phyloP scores from a whole-genome alignment of 2,797 vertebrate genomes.

The Echeneis naucrates region DNA sequence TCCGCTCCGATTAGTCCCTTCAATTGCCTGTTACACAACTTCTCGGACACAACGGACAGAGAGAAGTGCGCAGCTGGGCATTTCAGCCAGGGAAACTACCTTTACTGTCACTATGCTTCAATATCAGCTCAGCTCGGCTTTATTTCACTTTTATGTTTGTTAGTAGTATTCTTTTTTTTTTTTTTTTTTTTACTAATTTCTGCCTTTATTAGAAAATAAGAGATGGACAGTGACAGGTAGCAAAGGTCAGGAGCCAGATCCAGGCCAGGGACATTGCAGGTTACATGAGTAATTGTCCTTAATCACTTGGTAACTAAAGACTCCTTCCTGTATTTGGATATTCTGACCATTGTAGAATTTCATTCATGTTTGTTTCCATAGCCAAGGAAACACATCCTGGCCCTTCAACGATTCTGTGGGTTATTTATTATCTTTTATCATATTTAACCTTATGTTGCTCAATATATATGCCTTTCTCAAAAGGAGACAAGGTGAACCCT shows the following conservation, averaged over 20 bases:
- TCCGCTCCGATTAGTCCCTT: slow-evolving; percentile 65
- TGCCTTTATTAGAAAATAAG: background rate
- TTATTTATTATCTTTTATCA: background rate
- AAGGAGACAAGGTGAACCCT: background rate
- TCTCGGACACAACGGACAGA: slow-evolving; percentile 31
- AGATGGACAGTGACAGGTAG: background rate
- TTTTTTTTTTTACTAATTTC: background rate
- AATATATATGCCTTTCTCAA: background rate
- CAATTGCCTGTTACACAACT: slow-evolving; percentile 62
- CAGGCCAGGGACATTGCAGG: background rate
- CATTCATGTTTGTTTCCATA: background rate
- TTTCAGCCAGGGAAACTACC: slow-evolving; percentile 38
- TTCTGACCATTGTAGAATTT: background rate
- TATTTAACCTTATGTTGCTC: background rate
- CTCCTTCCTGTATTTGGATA: background rate
- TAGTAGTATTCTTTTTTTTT: background rate
- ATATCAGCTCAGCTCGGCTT: slow-evolving; percentile 15
- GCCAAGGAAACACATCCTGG: background rate
- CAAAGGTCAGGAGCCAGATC: background rate
- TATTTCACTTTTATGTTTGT: background rate
- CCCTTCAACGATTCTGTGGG: background rate
- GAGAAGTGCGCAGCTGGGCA: slow-evolving; percentile 33
- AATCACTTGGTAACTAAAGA: background rate
- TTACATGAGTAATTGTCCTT: background rate
- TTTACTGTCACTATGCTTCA: slow-evolving; percentile 37